Percentiles rank a stretch among this genome's conserved stretches.
Evolutionary conservation across 2,888 invertebrate genomes (phyloP).

Genomic region (Pelosia muscerda): DNA sequence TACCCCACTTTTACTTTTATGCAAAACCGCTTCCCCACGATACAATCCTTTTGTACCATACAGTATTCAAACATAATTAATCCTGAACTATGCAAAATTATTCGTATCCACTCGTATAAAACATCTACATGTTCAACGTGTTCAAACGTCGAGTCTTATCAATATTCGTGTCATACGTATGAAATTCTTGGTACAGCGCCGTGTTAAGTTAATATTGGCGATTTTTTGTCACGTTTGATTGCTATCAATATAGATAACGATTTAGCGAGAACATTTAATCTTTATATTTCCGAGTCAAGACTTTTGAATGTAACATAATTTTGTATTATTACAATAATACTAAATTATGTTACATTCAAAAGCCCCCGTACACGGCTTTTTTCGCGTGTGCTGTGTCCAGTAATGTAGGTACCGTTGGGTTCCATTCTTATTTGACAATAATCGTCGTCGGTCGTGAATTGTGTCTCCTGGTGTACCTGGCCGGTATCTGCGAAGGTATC

Average conservation of each 20-base stretch:
- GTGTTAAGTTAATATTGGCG: conserved; percentile 54
- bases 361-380: too few relatives aligned
- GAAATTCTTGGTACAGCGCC: conserved; percentile 55
- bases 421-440: conserved; percentile 74
- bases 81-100: conserved; percentile 22
- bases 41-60: conserved; percentile 29
- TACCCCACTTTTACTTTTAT: conserved; percentile 79
- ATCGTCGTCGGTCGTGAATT: conserved; percentile 53
- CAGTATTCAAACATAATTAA: conserved; percentile 20
- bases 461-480: conserved; percentile 69
- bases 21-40: conserved; percentile 52
- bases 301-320: conserved; percentile 25
- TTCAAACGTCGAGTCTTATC: conserved; percentile 54
- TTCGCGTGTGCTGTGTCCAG: conserved; percentile 1
- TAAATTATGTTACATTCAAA: too few relatives aligned
- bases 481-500: conserved; percentile 85
- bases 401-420: conserved; percentile 61
- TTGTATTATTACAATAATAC: conserved; percentile 19
- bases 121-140: conserved; percentile 37
- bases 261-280: conserved; percentile 51
- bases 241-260: conserved; percentile 57
- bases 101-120: conserved; percentile 21
- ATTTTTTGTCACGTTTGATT: conserved; percentile 62
- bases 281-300: conserved; percentile 31
- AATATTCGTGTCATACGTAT: conserved; percentile 62